Evolutionary conservation across 2,797 vertebrate species (phyloP).

Genomic region (Alca torda): DNA sequence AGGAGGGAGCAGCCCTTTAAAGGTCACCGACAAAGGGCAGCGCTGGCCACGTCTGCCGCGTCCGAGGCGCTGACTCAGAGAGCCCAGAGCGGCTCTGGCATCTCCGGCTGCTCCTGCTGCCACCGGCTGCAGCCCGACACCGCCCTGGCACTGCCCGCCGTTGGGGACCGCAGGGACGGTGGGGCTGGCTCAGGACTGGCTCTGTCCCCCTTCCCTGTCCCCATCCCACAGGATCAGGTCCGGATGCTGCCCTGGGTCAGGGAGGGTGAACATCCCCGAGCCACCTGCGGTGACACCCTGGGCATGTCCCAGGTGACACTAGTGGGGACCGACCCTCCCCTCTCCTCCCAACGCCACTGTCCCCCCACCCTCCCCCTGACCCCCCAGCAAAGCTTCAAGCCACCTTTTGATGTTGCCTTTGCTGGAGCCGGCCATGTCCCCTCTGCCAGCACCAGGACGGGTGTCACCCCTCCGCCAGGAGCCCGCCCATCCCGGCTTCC

Average conservation of each 20-base stretch:
- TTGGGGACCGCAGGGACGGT: background rate
- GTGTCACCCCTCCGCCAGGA: background rate
- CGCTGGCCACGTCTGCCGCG: background rate
- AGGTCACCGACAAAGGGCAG: constrained; percentile 52
- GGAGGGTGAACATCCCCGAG: rapidly evolving
- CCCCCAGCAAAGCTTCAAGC: background rate
- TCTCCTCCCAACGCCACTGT: rapidly evolving
- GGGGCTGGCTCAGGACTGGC: background rate
- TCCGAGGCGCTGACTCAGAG: constrained; percentile 35
- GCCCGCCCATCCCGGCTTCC: background rate
- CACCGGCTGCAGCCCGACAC: background rate
- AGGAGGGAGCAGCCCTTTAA: constrained; percentile 7
- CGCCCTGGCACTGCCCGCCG: rapidly evolving
- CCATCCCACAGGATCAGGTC: background rate
- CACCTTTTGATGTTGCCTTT: rapidly evolving
- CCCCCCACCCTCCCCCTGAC: background rate
- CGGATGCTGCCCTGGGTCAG: rapidly evolving
- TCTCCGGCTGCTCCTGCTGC: background rate
- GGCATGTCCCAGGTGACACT: rapidly evolving
- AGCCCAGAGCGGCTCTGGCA: background rate
- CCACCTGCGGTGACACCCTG: background rate
- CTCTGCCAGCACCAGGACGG: rapidly evolving
- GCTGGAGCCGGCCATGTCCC: rapidly evolving
- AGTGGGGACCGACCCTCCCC: rapidly evolving
- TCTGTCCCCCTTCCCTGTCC: background rate